Conservation (phyloP, 2,113 vertebrate genomes). For the Apteryx mantelli region DNA sequence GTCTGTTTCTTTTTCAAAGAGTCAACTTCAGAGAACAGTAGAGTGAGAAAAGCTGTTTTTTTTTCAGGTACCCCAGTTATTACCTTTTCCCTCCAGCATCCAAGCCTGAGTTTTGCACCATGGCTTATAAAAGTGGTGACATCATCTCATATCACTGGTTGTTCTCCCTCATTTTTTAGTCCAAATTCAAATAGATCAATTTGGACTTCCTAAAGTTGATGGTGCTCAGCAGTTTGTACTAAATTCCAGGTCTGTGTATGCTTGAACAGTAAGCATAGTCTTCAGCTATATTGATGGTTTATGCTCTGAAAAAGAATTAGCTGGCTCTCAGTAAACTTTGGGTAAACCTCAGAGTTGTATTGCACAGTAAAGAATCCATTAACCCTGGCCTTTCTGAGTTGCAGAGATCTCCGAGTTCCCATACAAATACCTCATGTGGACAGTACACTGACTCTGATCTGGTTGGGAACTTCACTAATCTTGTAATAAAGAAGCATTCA, state of each 20-base stretch:
- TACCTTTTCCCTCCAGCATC: background rate
- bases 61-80: background rate
- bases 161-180: background rate
- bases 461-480: background rate
- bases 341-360: background rate
- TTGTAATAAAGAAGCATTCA: background rate
- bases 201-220: background rate
- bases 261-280: background rate
- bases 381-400: too few species aligned
- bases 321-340: background rate
- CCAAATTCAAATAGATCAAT: background rate
- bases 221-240: background rate
- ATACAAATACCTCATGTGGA: background rate
- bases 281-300: background rate
- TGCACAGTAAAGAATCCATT: background rate
- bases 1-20: background rate
- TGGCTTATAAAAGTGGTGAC: background rate
- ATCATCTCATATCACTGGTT: background rate
- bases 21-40: background rate
- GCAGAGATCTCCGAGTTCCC: background rate
- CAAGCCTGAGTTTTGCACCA: background rate
- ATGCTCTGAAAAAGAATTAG: background rate
- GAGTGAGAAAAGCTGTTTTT: background rate
- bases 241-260: too few species aligned
- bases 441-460: background rate